Conservation (phyloP, 2,888 invertebrate species). For the Drosophila suboccidentalis region DNA sequence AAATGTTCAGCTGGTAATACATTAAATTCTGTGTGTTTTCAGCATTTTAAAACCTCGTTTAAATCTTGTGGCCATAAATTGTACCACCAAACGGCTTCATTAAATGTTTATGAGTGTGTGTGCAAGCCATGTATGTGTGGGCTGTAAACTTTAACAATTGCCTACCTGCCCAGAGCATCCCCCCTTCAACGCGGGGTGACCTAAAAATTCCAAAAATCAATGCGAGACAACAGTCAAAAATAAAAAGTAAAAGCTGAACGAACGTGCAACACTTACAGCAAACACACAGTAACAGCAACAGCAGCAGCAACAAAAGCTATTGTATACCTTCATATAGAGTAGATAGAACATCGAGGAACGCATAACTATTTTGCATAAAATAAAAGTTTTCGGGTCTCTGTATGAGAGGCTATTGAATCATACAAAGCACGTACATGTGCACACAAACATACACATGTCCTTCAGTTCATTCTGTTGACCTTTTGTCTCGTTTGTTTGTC, state of each 20-base stretch:
- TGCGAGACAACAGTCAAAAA: slow-evolving; percentile 43
- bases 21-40: neutral
- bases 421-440: slow-evolving; percentile 68
- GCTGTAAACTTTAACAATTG: slow-evolving; percentile 42
- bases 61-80: slow-evolving; percentile 55
- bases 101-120: slow-evolving; percentile 40
- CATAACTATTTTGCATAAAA: slow-evolving; percentile 80
- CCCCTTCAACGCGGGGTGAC: slow-evolving; percentile 41
- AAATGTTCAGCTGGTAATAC: neutral
- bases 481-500: slow-evolving; percentile 69
- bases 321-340: slow-evolving; percentile 45
- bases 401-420: slow-evolving; percentile 58
- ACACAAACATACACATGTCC: slow-evolving; percentile 28
- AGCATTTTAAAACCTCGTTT: slow-evolving; percentile 34
- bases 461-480: slow-evolving; percentile 50
- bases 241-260: slow-evolving; percentile 22
- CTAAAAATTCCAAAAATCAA: slow-evolving; percentile 76
- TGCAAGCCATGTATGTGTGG: slow-evolving; percentile 9
- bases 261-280: slow-evolving; percentile 61
- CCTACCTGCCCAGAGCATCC: slow-evolving; percentile 23
- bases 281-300: too few species aligned
- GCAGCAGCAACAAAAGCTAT: slow-evolving; percentile 36
- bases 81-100: slow-evolving; percentile 58
- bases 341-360: slow-evolving; percentile 55
- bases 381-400: slow-evolving; percentile 62